A percentile compares a stretch with the other conserved stretches of the same genome.
These are phyloP conservation scores for Sinotaia quadrata DNA, from an alignment of 2,888 invertebrate genomes.

Conservation along the genomic window DNA sequence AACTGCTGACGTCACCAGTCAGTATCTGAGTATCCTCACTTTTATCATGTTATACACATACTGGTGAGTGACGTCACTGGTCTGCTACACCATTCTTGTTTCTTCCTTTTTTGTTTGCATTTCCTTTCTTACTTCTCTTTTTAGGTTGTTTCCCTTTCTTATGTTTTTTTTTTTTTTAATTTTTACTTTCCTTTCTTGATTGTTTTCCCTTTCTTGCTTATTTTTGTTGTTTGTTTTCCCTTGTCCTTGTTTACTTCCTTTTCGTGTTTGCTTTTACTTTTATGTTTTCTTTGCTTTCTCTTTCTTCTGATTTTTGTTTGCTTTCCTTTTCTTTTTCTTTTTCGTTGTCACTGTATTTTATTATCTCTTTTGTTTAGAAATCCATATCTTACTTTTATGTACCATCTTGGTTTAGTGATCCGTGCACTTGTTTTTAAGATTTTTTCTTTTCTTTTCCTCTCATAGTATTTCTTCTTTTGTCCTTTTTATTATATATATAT, in stretches of 20 bases:
- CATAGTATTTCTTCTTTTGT: too few species aligned
- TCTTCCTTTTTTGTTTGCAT: not conserved
- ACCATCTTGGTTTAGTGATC: too few species aligned
- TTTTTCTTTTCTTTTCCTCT: too few species aligned
- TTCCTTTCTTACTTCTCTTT: slow-evolving; percentile 10
- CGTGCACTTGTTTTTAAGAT: too few species aligned
- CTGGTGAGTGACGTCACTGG: slow-evolving; percentile 38
- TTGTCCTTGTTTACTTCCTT: not conserved
- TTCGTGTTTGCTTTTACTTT: not conserved
- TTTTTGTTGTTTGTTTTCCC: not conserved
- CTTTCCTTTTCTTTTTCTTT: too few species aligned
- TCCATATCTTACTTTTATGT: too few species aligned
- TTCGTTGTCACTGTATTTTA: too few species aligned
- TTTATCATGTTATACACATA: slow-evolving; percentile 58
- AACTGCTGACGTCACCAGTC: slow-evolving; percentile 56
- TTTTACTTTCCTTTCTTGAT: not conserved
- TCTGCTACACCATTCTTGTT: not conserved
- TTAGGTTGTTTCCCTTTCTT: too few species aligned
- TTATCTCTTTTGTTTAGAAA: too few species aligned
- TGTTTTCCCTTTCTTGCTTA: slow-evolving; percentile 7
- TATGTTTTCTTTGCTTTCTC: not conserved
- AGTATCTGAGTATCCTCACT: slow-evolving; percentile 58
- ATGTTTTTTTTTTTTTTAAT: not conserved
- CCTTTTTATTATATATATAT: too few species aligned
- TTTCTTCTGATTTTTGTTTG: too few species aligned